Conservation (phyloP, 1,140 invertebrate genomes). For the Apocrypta bakeri region DNA sequence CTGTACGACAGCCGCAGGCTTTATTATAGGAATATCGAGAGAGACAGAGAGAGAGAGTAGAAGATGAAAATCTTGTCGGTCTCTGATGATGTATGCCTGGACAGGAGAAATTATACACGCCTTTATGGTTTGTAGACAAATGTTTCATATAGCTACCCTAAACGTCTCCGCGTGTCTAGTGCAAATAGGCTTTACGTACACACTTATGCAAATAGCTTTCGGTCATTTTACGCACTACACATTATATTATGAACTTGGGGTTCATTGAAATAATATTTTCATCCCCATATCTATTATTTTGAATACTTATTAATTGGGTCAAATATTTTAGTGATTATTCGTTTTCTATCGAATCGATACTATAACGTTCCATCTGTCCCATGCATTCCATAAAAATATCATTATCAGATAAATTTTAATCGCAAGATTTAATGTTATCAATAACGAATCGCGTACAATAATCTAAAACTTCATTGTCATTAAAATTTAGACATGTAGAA, state of each 20-base stretch:
- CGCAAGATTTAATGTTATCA: too few relatives aligned
- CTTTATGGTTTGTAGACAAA: conserved; percentile 6
- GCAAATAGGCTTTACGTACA: conserved; percentile 35
- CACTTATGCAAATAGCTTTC: conserved; percentile 30
- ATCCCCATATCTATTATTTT: not conserved
- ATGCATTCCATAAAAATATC: too few relatives aligned
- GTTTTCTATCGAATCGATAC: too few relatives aligned
- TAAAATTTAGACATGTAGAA: too few relatives aligned
- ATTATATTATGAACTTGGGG: not conserved
- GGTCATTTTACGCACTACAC: not conserved
- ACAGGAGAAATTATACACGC: conserved; percentile 23
- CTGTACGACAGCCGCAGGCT: conserved; percentile 53
- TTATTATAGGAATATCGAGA: conserved; percentile 59
- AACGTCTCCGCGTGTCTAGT: conserved; percentile 32
- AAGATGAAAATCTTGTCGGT: not conserved
- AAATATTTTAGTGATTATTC: not conserved
- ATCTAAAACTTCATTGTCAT: too few relatives aligned
- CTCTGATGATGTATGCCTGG: not conserved
- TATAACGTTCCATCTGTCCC: too few relatives aligned
- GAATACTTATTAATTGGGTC: not conserved
- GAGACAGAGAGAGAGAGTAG: not conserved
- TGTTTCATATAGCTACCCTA: not conserved
- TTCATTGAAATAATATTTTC: conserved; percentile 3
- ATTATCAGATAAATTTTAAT: too few relatives aligned
- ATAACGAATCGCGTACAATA: too few relatives aligned